These are phyloP conservation scores for Porites rus DNA, from an alignment of 92 coral and sea anemone species.

Conservation along the genomic window DNA sequence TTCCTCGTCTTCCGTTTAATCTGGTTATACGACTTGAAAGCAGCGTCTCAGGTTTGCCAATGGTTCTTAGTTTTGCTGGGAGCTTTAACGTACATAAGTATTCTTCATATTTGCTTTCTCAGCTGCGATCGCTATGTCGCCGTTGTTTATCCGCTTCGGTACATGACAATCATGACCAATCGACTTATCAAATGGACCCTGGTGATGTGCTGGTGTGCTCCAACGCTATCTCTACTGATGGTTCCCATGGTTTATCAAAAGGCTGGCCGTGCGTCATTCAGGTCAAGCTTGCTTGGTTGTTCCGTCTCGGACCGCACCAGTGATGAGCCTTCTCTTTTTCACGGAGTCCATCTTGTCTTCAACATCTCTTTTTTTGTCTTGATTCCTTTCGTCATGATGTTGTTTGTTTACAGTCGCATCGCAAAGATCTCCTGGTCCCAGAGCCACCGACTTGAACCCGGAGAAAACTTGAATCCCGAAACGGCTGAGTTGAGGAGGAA, in stretches of 20 bases:
- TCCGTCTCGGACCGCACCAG: background rate
- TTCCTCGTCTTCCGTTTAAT: constrained; percentile 17
- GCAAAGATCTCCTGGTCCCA: constrained; percentile 53
- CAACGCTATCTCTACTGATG: constrained; percentile 23
- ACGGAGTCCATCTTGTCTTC: constrained; percentile 19
- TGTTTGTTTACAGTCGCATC: constrained; percentile 47
- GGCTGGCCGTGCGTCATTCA: background rate
- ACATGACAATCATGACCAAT: constrained; percentile 62
- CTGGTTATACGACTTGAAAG: constrained; percentile 24
- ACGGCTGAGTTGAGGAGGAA: constrained; percentile 3
- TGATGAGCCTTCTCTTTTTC: background rate
- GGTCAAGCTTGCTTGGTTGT: constrained; percentile 36
- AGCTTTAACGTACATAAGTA: constrained; percentile 61
- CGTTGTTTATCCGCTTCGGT: constrained; percentile 75
- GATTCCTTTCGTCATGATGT: constrained; percentile 41
- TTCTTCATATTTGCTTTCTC: constrained; percentile 79
- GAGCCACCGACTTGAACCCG: constrained; percentile 34
- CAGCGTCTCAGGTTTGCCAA: constrained; percentile 17
- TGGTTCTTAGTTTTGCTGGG: constrained; percentile 10
- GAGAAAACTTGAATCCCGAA: constrained; percentile 25
- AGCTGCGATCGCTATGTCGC: constrained; percentile 90
- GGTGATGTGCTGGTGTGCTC: constrained; percentile 55
- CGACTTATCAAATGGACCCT: constrained; percentile 52
- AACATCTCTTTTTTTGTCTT: constrained; percentile 23
- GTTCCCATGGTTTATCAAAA: background rate